phyloP scores from a whole-genome alignment of 2,888 invertebrate genomes.

The Acronicta psi region DNA sequence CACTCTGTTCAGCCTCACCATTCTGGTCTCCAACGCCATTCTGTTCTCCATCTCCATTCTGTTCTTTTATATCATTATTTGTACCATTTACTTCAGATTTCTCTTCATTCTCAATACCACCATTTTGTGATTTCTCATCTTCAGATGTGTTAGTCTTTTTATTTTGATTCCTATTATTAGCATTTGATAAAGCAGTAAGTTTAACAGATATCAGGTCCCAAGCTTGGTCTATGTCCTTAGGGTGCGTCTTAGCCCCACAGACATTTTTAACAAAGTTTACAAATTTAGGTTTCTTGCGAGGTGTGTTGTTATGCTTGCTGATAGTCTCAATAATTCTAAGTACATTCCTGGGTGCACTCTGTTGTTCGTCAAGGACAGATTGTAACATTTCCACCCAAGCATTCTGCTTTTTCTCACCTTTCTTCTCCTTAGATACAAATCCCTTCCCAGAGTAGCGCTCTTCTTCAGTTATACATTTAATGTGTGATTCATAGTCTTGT shows the following conservation, averaged over 20 bases:
- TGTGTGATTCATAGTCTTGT: conserved; percentile 93
- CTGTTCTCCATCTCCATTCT: conserved; percentile 35
- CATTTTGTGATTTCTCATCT: conserved; percentile 48
- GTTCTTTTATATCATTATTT: conserved; percentile 42
- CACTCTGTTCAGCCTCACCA: conserved; percentile 47
- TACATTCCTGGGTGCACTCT: conserved; percentile 87
- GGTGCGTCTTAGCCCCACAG: conserved; percentile 88
- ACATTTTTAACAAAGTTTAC: conserved; percentile 92
- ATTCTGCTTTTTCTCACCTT: conserved; percentile 96
- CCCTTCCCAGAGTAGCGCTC: conserved; percentile 96
- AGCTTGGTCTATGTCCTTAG: conserved; percentile 90
- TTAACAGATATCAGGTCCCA: conserved; percentile 91
- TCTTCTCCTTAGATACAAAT: conserved; percentile 93
- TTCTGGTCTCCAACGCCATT: conserved; percentile 42
- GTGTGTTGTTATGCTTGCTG: conserved; percentile 93
- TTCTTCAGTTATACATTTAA: conserved; percentile 95
- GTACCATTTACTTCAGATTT: conserved; percentile 46
- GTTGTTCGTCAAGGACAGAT: conserved; percentile 89
- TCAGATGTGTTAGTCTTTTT: conserved; percentile 51
- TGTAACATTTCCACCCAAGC: conserved; percentile 94
- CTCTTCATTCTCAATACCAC: conserved; percentile 38
- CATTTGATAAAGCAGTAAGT: conserved; percentile 82
- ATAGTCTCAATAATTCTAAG: conserved; percentile 91
- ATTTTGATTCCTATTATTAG: conserved; percentile 69
- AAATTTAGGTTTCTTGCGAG: conserved; percentile 95